Base-by-base conservation (phyloP, 2,113 vertebrate species). In the Copsychus sechellarum region DNA sequence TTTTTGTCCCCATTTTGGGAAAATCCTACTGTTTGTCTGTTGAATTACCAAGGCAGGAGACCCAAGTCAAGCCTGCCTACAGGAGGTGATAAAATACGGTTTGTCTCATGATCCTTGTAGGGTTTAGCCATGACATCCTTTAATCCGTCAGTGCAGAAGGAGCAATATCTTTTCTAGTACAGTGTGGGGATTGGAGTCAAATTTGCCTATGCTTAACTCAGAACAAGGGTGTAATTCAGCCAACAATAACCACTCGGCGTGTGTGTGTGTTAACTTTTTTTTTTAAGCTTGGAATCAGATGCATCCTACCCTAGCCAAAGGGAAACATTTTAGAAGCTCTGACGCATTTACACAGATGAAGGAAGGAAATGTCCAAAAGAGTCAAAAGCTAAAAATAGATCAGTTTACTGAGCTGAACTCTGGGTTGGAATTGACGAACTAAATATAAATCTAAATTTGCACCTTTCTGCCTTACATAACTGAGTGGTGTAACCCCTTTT, bases 351-450 rank as follows among this genome's bases (percentile, higher is more conserved):
- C 87, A 66, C 71, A 86, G 94, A 93, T 93, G 87, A 95, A 96
- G 94, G 95, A 97, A 97, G 95, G 92, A 97, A 97, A 88, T 88
- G 88, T 96, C 93, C 95, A 74, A 94, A 97, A 94, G 87, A 97
- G 81, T 93, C 79, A 86, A 95, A 95, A 94, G 84, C 67, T 95
- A 94, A 96, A 94, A 95, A 94, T 92, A 96, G 86, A 88, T 90
- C 29, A 54, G 85, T 97, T 95, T 96, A 94, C 95, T 58, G 81
- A 88, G 71, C 65, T 92, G 74, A 95, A 86, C 88, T 94, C 82
- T 88, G 82, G 33, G 60, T 95, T 71, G 86, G 92, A 92, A 77
- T 88, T 93, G 76, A 81, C 5, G 6, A 88, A 62, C 88, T 95
- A 97, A 94, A 95, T 92, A 94, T 92, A 95, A 92, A 88, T 73